Conservation (phyloP, 2,888 invertebrate genomes). For the Mycalesis mineus region DNA sequence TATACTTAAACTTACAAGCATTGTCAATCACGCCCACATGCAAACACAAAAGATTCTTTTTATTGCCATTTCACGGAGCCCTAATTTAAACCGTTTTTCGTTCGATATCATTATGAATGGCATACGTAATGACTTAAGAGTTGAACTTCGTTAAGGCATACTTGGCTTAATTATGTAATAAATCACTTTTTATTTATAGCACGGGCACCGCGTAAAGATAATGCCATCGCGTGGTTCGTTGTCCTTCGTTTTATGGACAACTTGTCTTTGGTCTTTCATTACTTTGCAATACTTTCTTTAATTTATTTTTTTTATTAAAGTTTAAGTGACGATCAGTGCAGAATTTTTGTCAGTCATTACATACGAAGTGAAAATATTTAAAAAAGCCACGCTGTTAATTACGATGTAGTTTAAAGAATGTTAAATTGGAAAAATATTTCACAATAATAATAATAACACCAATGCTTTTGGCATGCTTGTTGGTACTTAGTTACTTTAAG, state of each 20-base stretch:
- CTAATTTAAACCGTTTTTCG: conserved; percentile 15
- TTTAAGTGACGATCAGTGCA: too few species aligned
- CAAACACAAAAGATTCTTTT: neutral
- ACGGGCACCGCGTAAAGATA: conserved; percentile 15
- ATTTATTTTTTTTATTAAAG: too few species aligned
- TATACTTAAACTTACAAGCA: too few species aligned
- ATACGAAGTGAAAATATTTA: too few species aligned
- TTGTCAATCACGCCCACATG: neutral
- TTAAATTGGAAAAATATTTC: too few species aligned
- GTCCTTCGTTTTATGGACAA: conserved; percentile 3
- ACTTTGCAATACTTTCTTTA: neutral
- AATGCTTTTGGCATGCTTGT: too few species aligned
- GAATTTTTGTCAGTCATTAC: too few species aligned
- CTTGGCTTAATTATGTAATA: conserved; percentile 34
- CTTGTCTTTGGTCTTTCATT: conserved; percentile 3
- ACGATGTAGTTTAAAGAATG: too few species aligned
- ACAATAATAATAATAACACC: too few species aligned
- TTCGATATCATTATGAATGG: conserved; percentile 20
- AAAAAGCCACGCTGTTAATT: too few species aligned
- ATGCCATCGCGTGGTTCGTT: conserved; percentile 14
- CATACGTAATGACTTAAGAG: conserved; percentile 22
- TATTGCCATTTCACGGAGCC: conserved; percentile 1
- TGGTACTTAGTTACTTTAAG: too few species aligned
- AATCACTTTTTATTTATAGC: conserved; percentile 32
- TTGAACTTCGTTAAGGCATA: conserved; percentile 31